Base-by-base conservation (phyloP, 2,113 vertebrate species). In the Asarcornis scutulata region DNA sequence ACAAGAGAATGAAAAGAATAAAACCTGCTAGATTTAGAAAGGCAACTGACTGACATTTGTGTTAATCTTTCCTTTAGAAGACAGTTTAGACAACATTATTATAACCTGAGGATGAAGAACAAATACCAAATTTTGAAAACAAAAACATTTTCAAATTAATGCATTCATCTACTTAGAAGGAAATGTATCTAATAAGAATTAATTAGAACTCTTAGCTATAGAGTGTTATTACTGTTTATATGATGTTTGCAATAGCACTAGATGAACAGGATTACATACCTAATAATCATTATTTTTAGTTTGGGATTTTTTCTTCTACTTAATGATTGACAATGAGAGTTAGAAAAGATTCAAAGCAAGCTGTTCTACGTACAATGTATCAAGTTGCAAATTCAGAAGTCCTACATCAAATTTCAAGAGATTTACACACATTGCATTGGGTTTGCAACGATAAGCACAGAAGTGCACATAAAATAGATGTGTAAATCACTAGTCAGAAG, bases 1-100 rank as follows among this genome's bases (percentile, higher is more conserved):
- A 95, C 91, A 95, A 95, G 86, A 97, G 91, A 97, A 97, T 90
- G 74, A 95, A 88, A 94, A 89, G 88, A 97, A 89, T 94, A 97
- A 96, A 97, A 96, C 67, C 67, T 63, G 42, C n/a, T 94, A 93
- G 87, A 91, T 89, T 96, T 76, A 89, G 80, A 95, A 96, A 94
- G 89, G 91, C 15, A 6, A 88, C 12, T 64, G 91, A 93, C 63
- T 91, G 88, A 88, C 71, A 1, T 68, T 96, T 78, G n/a, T 86
- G 67, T 80, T 97, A 97, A 96, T 96, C 92, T 87, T 89, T 71
- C 52, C 79, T 88, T 88, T 87, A 77, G 56, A 97, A 93, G 78
- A 84, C 82, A 86, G 50, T 62, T 82, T 66, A 76, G 85, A 93
- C 81, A 23, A 75, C 79, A 93, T 94, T 88, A 97, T 93, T 95